Evolutionary conservation across 2,797 vertebrate species (phyloP).

Genomic region (Crocodylus rhombifer): DNA sequence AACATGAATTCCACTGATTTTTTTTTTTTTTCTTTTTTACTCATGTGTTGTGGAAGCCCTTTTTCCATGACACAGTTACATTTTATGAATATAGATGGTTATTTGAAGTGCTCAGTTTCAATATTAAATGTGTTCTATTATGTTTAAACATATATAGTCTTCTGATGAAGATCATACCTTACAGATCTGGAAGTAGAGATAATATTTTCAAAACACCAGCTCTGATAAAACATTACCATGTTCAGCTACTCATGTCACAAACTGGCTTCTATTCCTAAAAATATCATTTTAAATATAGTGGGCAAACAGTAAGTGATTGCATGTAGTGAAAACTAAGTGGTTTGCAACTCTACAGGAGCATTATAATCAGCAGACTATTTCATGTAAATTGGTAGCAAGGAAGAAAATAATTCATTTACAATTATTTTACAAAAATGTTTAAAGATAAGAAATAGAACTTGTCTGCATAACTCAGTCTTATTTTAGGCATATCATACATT

Average conservation of each 20-base stretch:
- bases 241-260: neutral
- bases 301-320: neutral
- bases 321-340: neutral
- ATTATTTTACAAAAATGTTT: neutral
- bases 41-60: neutral
- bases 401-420: neutral
- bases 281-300: neutral
- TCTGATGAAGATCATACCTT: neutral
- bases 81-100: neutral
- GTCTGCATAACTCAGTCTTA: neutral
- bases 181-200: neutral
- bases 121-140: neutral
- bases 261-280: neutral
- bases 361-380: neutral
- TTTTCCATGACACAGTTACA: neutral
- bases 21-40: neutral
- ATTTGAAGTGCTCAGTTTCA: neutral
- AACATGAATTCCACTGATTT: neutral
- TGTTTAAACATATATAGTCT: neutral
- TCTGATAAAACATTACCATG: fast-evolving
- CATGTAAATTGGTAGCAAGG: neutral
- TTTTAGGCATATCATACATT: neutral
- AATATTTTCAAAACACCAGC: neutral
- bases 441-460: neutral
- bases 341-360: neutral